phyloP scores from a whole-genome alignment of 2,113 vertebrate genomes.

The Trichechus manatus region DNA sequence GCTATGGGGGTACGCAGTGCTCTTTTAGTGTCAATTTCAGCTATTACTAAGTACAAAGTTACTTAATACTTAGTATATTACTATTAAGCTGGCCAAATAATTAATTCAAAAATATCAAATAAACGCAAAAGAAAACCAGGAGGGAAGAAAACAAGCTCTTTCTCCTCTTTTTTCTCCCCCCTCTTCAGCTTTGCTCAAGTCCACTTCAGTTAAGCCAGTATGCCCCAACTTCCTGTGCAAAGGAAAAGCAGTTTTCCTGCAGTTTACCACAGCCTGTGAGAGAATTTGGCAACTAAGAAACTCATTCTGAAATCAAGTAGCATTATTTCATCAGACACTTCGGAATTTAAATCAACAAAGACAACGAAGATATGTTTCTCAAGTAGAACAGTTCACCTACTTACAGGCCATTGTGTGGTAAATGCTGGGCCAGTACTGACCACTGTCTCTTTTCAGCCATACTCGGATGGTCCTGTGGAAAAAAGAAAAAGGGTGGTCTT shows the following conservation, averaged over 20 bases:
- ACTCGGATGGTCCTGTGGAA: slow-evolving; percentile 94
- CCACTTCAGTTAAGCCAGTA: neutral
- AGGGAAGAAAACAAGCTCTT: neutral
- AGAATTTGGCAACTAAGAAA: slow-evolving; percentile 38
- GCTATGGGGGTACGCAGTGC: fast-evolving
- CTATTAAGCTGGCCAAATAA: neutral
- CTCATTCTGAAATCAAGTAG: neutral
- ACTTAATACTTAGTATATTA: neutral
- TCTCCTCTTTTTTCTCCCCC: neutral
- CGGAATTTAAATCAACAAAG: slow-evolving; percentile 15
- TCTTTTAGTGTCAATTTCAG: neutral
- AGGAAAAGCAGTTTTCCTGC: slow-evolving; percentile 6
- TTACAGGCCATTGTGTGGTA: slow-evolving; percentile 97
- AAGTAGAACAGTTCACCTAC: slow-evolving; percentile 68
- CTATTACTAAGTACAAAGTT: neutral
- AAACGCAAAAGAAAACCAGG: neutral
- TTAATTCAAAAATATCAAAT: neutral
- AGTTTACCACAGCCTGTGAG: neutral
- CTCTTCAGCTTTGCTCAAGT: neutral
- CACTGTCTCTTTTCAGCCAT: slow-evolving; percentile 98
- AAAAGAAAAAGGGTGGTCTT: neutral
- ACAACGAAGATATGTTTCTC: neutral
- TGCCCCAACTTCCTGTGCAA: slow-evolving; percentile 36
- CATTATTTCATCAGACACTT: neutral
- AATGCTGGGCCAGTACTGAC: slow-evolving; percentile 98